Percentiles rank a stretch among this genome's conserved stretches.
These are phyloP conservation scores for Sicus ferrugineus DNA, from an alignment of 2,888 invertebrate species.

Conservation along the genomic window DNA sequence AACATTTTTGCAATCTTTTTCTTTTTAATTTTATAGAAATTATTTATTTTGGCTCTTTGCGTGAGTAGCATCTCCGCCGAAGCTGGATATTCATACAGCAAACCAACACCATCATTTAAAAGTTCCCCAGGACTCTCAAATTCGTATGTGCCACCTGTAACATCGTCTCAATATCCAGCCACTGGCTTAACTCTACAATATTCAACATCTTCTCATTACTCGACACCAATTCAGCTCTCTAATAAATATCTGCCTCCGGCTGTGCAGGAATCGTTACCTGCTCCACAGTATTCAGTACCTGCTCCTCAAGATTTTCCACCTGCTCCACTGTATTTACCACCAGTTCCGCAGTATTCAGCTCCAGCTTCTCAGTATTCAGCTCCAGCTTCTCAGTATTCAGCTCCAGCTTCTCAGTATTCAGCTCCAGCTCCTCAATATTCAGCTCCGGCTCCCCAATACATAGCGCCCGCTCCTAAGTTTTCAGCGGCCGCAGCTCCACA, in stretches of 20 bases:
- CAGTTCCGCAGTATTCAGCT: neutral
- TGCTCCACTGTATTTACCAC: slow-evolving; percentile 16
- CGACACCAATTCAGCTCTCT: slow-evolving; percentile 15
- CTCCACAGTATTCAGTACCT: slow-evolving; percentile 15
- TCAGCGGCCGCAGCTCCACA: neutral
- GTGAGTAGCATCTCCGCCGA: slow-evolving; percentile 24
- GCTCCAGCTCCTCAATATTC: slow-evolving; percentile 17
- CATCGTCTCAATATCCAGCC: neutral
- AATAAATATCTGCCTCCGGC: slow-evolving; percentile 23
- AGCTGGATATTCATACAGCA: slow-evolving; percentile 26
- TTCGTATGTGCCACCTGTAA: slow-evolving; percentile 12
- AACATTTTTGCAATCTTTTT: neutral
- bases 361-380: neutral
- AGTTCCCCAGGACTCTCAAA: neutral
- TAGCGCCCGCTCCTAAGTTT: slow-evolving; percentile 6
- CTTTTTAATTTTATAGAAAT: slow-evolving; percentile 22
- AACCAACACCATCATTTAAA: slow-evolving; percentile 3
- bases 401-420: slow-evolving; percentile 25
- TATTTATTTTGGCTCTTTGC: slow-evolving; percentile 20
- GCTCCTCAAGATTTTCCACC: slow-evolving; percentile 17
- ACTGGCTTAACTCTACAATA: neutral
- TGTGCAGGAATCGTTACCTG: slow-evolving; percentile 23
- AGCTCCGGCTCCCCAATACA: slow-evolving; percentile 9
- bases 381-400: slow-evolving; percentile 20
- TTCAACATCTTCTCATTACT: neutral